phyloP scores from a whole-genome alignment of 2,113 vertebrate species.

The Anser cygnoides region DNA sequence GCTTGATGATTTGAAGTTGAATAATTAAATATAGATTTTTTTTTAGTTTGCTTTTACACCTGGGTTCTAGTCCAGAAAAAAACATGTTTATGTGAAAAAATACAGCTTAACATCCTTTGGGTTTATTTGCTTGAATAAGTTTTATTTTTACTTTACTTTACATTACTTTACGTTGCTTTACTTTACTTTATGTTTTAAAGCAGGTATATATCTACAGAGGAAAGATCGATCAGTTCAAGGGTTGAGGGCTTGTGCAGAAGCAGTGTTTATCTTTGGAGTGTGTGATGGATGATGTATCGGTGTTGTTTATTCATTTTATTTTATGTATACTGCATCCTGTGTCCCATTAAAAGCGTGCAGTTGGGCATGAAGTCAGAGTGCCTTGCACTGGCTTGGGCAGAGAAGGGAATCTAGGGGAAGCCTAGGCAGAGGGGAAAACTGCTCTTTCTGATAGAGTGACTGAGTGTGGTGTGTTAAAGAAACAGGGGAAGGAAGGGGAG shows the following conservation, averaged over 20 bases:
- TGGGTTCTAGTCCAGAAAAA: not conserved
- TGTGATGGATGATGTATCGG: not conserved
- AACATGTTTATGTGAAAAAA: not conserved
- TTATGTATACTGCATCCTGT: not conserved
- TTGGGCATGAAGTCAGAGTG: not conserved
- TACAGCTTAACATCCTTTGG: not conserved
- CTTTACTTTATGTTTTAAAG: not conserved
- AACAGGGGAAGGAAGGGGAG: not conserved
- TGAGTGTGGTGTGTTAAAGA: fast-evolving
- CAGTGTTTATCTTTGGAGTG: not conserved
- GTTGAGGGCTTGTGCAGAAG: not conserved
- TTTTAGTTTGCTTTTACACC: not conserved
- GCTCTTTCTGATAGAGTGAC: not conserved
- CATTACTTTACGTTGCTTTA: too few relatives aligned
- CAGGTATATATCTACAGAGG: not conserved
- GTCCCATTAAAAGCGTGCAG: not conserved
- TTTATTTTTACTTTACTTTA: not conserved
- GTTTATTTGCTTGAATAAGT: not conserved
- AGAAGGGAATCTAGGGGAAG: not conserved
- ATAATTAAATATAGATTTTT: not conserved
- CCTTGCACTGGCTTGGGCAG: not conserved
- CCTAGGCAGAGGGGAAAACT: not conserved
- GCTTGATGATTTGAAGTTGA: not conserved
- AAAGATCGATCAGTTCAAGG: not conserved
- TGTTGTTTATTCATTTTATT: not conserved